phyloP scores from a whole-genome alignment of 2,113 vertebrate genomes.

The Aphyosemion australe region DNA sequence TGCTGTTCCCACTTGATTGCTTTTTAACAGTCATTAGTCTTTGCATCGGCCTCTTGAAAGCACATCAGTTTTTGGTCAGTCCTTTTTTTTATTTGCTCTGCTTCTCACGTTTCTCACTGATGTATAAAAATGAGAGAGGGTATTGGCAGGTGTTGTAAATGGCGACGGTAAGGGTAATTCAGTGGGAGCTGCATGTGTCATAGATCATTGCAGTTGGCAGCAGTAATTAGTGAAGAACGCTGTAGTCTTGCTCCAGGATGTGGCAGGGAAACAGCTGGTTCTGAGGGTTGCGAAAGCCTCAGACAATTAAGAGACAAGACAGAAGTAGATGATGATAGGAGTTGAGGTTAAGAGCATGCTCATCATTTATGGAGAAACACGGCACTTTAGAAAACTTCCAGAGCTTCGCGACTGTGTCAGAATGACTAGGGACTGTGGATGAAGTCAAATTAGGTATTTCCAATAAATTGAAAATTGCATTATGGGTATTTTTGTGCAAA shows the following conservation, averaged over 20 bases:
- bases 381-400: neutral
- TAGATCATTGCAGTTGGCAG: constrained; percentile 61
- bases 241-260: constrained; percentile 41
- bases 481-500: too few relatives aligned
- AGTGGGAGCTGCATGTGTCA: constrained; percentile 35
- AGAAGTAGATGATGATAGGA: constrained; percentile 36
- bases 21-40: constrained; percentile 77
- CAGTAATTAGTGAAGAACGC: constrained; percentile 69
- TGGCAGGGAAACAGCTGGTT: constrained; percentile 48
- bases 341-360: constrained; percentile 25
- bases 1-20: constrained; percentile 72
- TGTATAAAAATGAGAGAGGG: constrained; percentile 52
- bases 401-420: neutral
- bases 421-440: neutral
- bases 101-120: constrained; percentile 43
- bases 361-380: constrained; percentile 26
- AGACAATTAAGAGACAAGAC: constrained; percentile 56
- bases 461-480: too few relatives aligned
- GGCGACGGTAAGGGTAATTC: constrained; percentile 44
- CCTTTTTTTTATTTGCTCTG: neutral
- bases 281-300: constrained; percentile 29
- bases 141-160: constrained; percentile 53
- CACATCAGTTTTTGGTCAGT: constrained; percentile 43
- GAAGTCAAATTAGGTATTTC: neutral
- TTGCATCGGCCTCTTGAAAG: constrained; percentile 44